Conservation (phyloP, 2,797 vertebrate genomes). For the Smutsia temminckii region DNA sequence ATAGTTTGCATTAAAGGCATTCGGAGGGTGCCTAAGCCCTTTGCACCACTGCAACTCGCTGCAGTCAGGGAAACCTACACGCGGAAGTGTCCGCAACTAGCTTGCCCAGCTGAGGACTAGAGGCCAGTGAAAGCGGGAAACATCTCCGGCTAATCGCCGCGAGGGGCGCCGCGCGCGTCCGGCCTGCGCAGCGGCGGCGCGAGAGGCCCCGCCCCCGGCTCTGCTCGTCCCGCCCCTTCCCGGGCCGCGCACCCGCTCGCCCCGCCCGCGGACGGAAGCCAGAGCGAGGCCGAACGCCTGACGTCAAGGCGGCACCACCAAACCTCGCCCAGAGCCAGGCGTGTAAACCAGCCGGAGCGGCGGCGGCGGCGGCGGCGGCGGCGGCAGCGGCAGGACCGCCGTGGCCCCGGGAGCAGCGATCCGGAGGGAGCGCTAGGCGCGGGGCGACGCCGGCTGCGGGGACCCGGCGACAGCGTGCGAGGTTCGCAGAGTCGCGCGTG, state of each 20-base stretch:
- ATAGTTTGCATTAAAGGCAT: not conserved
- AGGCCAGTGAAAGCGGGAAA: rapidly evolving
- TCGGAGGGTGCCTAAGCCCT: not conserved
- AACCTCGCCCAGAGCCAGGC: slow-evolving; percentile 87
- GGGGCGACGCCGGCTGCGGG: slow-evolving; percentile 53
- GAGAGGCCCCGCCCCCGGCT: not conserved
- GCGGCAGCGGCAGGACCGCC: slow-evolving; percentile 68
- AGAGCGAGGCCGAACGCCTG: slow-evolving; percentile 85
- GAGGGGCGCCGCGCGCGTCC: rapidly evolving
- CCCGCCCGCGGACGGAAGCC: slow-evolving; percentile 79
- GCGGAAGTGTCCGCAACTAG: not conserved
- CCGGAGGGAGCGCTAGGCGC: slow-evolving; percentile 47
- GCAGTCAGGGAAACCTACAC: not conserved
- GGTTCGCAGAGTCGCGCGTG: slow-evolving; percentile 62
- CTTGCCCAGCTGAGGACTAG: not conserved
- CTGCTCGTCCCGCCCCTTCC: slow-evolving; percentile 61
- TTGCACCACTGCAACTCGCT: not conserved
- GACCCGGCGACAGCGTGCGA: slow-evolving; percentile 71
- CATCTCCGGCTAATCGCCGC: rapidly evolving
- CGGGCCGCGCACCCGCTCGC: slow-evolving; percentile 58
- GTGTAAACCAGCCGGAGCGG: slow-evolving; percentile 82
- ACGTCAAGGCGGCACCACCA: slow-evolving; percentile 86
- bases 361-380: slow-evolving; percentile 80
- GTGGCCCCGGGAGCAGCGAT: slow-evolving; percentile 66
- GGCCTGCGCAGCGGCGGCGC: rapidly evolving